Evolutionary conservation across 1,140 invertebrate species (phyloP).

Genomic region (Drosophila paulistorum): DNA sequence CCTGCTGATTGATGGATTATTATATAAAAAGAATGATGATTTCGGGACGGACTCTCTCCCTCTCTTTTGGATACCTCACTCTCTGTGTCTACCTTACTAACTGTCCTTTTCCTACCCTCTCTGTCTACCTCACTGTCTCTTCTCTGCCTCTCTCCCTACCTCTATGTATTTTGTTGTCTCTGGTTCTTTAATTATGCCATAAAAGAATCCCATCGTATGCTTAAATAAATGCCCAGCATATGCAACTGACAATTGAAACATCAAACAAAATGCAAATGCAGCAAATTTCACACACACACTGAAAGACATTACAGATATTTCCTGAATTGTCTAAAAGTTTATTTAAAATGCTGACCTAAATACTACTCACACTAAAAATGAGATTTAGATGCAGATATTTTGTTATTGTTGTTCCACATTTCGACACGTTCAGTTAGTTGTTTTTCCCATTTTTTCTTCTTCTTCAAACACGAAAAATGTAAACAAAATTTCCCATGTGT

Average conservation of each 20-base stretch:
- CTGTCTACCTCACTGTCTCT: background rate
- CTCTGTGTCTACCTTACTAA: background rate
- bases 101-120: background rate
- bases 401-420: constrained; percentile 48
- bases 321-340: constrained; percentile 18
- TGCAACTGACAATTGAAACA: constrained; percentile 47
- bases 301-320: constrained; percentile 12
- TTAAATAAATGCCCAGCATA: constrained; percentile 31
- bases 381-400: constrained; percentile 38
- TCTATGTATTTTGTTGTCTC: background rate
- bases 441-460: background rate
- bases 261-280: constrained; percentile 42
- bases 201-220: constrained; percentile 18
- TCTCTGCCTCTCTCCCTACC: background rate
- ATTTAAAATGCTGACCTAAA: constrained; percentile 20
- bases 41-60: too few species aligned
- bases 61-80: background rate
- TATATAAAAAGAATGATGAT: constrained; percentile 23
- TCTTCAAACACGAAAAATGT: constrained; percentile 20
- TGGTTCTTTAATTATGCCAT: constrained; percentile 36
- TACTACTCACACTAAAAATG: constrained; percentile 1
- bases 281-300: constrained; percentile 24
- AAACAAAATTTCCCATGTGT: constrained; percentile 47
- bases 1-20: constrained; percentile 67
- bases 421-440: constrained; percentile 41